Evolutionary conservation across 1,140 invertebrate species (phyloP), one percentile per base, ranked within the genome.

Genomic region (Drosophila burlai): DNA sequence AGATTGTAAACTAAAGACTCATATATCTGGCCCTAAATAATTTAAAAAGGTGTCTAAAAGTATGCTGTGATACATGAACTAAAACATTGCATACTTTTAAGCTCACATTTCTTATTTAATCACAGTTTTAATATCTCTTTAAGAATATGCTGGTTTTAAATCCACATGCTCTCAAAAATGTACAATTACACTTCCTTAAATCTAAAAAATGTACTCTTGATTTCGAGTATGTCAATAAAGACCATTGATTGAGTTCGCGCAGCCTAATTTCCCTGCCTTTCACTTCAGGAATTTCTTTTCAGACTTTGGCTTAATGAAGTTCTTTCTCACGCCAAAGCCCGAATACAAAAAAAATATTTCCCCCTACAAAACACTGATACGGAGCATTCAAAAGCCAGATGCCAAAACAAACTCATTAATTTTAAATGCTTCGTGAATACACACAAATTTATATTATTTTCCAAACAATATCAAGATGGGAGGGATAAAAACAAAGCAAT

Each of bases 331-430:
- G 15, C n/a, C 31, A 24, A 45, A 29, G 13, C 29, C 9, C 26
- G 61, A 49, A 47, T 5, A 46, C 18, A 29, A 26, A 13, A 15
- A 49, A 61, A 47, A 36, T 6, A n/a, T 36, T 18, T 42, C 29
- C n/a, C 45, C 31, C 34, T 21, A 7, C 10, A 45, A 45, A 46
- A 46, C 55, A 45, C 26, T 46, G 63, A 13, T 24, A n/a, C 18
- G n/a, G 34, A 45, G 40, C 34, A 47, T 68, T 68, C 68, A 24
- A 47, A 68, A 31, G 31, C 72, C 80, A 83, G 71, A 76, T 79
- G 68, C 42, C 60, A 71, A 75, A 62, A 34, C 52, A 75, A 67
- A 64, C 69, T 62, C 60, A 86, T 86, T 86, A 82, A 79, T 60
- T 79, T 85, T 67, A 57, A 75, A 78, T 63, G 65, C 59, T 64